Evolutionary conservation across 2,888 invertebrate genomes (phyloP), one percentile per base, ranked within the genome.

Genomic region (Heliothis peltigera): DNA sequence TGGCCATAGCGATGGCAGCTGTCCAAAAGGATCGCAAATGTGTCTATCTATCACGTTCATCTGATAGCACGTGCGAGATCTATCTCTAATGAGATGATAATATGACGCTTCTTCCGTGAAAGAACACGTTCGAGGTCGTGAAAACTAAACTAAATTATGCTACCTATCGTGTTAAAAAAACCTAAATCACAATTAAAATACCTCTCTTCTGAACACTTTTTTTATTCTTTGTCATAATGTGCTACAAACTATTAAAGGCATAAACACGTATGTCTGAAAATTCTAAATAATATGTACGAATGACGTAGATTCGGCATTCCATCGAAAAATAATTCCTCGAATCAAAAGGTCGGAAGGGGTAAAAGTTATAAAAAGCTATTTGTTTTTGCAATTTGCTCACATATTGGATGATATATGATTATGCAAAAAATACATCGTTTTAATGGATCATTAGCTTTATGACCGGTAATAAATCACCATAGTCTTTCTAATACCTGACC

Each of bases 1-100:
- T 52, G 35, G 42, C 42, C 57, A 52, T 63, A 66, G 55, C 47
- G 52, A 70, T 77, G 78, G 75, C 74, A 56, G 47, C 32, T 32
- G 7, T 69, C 78, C 76, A 77, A 65, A 56, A 54, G 42, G 12
- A 15, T 21, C 25, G 12, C 28, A 54, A 12, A n/a, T n/a, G n/a
- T n/a, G n/a, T 25, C 10, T 44, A 44, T 35, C 18, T 51, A 58
- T 56, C 58, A 69, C 54, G 53, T 62, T 56, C 21, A 19, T 64
- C 17, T 57, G 55, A 43, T 55, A 64, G 28, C 53, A 66, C 57
- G 48, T 64, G 46, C n/a, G 17, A 54, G 19, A 46, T 51, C 25
- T 22, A 65, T 46, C 56, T 28, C 19, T 15, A 42, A 7, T 2
- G 17, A 10, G 43, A 0, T 47, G 32, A 44, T 54, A 51, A 32